These are phyloP conservation scores for Platysteira castanea DNA, from an alignment of 2,113 vertebrate species.

Conservation along the genomic window DNA sequence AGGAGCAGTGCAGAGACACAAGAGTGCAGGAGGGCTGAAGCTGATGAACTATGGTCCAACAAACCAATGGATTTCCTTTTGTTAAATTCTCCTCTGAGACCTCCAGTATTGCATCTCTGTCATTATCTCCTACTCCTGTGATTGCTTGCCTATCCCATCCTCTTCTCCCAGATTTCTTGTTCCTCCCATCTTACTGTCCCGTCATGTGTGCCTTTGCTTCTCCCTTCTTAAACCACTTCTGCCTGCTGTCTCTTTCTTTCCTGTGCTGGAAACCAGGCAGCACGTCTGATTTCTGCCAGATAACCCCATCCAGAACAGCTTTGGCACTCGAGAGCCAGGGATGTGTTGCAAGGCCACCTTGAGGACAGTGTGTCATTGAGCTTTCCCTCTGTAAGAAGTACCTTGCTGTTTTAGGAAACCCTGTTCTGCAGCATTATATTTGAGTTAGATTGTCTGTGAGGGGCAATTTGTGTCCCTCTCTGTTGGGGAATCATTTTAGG, in stretches of 20 bases:
- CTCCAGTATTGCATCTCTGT: neutral
- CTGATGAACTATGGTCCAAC: neutral
- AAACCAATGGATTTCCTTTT: neutral
- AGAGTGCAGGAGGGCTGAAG: neutral
- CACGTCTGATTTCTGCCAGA: neutral
- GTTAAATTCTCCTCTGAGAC: neutral
- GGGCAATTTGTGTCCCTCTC: neutral
- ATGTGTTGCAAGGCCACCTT: neutral
- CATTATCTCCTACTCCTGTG: neutral
- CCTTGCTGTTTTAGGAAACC: neutral
- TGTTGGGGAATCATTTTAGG: neutral
- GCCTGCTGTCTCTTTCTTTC: neutral
- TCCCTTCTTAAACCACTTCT: neutral
- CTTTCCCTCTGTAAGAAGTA: neutral
- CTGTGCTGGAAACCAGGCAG: neutral
- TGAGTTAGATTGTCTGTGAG: neutral
- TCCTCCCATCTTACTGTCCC: neutral
- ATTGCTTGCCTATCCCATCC: neutral
- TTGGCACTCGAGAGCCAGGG: neutral
- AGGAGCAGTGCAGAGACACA: neutral
- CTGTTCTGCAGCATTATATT: neutral
- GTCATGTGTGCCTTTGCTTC: neutral
- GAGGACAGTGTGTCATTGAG: neutral
- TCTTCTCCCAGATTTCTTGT: neutral
- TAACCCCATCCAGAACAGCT: neutral